These are phyloP conservation scores for Drosophila azteca DNA, from an alignment of 1,140 invertebrate genomes.

Conservation along the genomic window DNA sequence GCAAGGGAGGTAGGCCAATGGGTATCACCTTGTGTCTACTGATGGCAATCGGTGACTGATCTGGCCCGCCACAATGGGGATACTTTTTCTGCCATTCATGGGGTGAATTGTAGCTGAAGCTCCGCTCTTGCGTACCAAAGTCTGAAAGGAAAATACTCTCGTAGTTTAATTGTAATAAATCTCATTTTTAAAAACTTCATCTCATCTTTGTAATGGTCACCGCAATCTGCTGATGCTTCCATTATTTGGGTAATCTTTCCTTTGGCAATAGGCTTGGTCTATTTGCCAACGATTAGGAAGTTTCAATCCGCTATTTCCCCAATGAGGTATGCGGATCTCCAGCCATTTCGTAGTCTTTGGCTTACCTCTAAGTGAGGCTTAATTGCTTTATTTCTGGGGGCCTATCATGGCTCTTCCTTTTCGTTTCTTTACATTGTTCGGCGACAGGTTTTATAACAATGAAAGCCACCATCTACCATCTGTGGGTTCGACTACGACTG, in stretches of 20 bases:
- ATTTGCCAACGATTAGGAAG: conserved; percentile 16
- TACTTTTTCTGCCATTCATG: conserved; percentile 37
- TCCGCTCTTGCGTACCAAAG: conserved; percentile 28
- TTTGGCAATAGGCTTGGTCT: not conserved
- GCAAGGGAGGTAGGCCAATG: conserved; percentile 47
- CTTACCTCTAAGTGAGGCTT: conserved; percentile 30
- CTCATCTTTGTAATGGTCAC: no score
- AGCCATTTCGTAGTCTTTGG: conserved; percentile 5
- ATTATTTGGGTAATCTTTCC: not conserved
- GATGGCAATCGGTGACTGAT: conserved; percentile 62
- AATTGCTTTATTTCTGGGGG: conserved; percentile 35
- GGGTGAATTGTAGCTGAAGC: conserved; percentile 54
- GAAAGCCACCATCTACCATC: not conserved
- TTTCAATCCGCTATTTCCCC: conserved; percentile 7
- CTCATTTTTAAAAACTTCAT: no score
- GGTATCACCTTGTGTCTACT: conserved; percentile 45
- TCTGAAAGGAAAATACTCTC: conserved; percentile 32
- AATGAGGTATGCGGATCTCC: not conserved
- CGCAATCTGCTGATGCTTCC: not conserved
- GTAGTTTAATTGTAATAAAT: not conserved
- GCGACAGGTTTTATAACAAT: conserved; percentile 34
- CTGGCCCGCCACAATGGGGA: conserved; percentile 44
- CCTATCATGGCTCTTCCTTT: conserved; percentile 15
- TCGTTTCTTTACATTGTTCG: conserved; percentile 46
- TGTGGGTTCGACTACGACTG: conserved; percentile 24